Percentiles rank a stretch among this genome's conserved stretches.
Conservation (phyloP, 1,140 invertebrate species). For the Metaphire vulgaris region DNA sequence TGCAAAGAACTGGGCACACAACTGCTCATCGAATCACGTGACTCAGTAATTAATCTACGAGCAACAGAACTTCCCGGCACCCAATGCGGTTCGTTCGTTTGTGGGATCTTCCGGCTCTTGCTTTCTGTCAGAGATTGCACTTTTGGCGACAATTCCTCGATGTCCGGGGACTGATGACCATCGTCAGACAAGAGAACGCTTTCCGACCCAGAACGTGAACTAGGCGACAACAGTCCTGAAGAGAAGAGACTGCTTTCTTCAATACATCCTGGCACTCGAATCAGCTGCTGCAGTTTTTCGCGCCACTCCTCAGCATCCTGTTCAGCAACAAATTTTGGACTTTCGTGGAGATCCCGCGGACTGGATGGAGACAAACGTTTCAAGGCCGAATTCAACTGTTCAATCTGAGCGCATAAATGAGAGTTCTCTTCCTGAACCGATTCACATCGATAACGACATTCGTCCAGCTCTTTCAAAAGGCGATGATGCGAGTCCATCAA, state of each 20-base stretch:
- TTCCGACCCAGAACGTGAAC: conserved; percentile 13
- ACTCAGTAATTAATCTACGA: too few species aligned
- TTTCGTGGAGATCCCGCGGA: neutral
- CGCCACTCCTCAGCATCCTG: neutral
- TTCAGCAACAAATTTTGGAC: neutral
- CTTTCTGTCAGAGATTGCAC: too few species aligned
- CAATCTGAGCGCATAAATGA: neutral
- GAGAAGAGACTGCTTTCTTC: neutral
- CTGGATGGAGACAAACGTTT: neutral
- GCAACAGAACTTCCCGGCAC: too few species aligned
- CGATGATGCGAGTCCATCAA: neutral
- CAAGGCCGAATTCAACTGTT: neutral
- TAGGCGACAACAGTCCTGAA: conserved; percentile 5
- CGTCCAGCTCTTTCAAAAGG: neutral
- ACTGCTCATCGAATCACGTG: too few species aligned
- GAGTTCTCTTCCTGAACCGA: neutral
- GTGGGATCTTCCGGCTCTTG: too few species aligned
- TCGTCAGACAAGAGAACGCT: conserved; percentile 15
- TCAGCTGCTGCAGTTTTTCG: neutral
- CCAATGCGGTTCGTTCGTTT: too few species aligned
- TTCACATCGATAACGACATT: neutral
- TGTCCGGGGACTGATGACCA: neutral
- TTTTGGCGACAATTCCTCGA: neutral
- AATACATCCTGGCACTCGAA: neutral
- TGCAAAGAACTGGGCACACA: too few species aligned